Conservation (phyloP, 2,113 vertebrate genomes). For the Cyphomyrus discorhynchus region DNA sequence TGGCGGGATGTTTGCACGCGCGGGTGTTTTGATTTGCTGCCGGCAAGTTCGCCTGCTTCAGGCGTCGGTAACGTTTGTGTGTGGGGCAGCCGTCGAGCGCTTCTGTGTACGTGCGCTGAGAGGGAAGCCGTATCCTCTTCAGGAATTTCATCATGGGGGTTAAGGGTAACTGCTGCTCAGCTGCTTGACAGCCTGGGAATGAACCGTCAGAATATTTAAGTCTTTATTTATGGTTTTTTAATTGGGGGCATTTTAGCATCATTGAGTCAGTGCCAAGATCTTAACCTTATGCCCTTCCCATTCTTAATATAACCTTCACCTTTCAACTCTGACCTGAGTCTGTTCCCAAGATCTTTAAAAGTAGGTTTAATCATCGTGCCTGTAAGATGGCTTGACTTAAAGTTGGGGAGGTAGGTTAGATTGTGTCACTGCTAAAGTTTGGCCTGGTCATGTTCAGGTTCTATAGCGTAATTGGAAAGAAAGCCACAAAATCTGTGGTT, state of each 20-base stretch:
- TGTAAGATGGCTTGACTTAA: neutral
- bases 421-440: neutral
- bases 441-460: neutral
- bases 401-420: neutral
- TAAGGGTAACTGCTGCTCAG: neutral
- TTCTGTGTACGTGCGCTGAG: neutral
- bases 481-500: neutral
- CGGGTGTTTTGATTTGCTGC: neutral
- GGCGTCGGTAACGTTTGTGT: neutral
- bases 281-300: neutral
- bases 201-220: neutral
- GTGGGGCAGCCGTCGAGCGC: neutral
- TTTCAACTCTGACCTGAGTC: conserved; percentile 4
- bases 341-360: neutral
- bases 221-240: neutral
- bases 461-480: neutral
- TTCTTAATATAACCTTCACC: neutral
- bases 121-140: neutral
- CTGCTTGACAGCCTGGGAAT: neutral
- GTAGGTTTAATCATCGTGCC: neutral
- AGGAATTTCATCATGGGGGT: neutral
- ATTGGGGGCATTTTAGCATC: neutral
- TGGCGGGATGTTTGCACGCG: conserved; percentile 4
- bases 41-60: neutral
- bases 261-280: neutral